Percentiles rank a stretch among this genome's conserved stretches.
Evolutionary conservation across 2,888 invertebrate species (phyloP).

Genomic region (Petrolisthes cinctipes): DNA sequence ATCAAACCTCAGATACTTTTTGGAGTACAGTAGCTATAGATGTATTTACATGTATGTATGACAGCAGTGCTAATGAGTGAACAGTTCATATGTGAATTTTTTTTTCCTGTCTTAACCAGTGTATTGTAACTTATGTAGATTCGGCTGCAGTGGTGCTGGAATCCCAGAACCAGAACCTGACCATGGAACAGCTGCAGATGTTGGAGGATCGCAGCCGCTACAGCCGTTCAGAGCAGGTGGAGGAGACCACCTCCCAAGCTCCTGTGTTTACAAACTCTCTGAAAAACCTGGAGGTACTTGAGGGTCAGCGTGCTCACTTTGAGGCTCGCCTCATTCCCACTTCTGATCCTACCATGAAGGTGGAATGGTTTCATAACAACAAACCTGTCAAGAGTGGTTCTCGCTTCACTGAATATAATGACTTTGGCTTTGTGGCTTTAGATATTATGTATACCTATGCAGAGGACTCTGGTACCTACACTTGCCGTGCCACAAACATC

Average conservation of each 20-base stretch:
- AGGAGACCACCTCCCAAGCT: slow-evolving; percentile 88
- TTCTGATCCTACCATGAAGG: slow-evolving; percentile 91
- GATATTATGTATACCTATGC: slow-evolving; percentile 96
- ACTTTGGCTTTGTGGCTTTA: slow-evolving; percentile 96
- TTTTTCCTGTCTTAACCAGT: not conserved
- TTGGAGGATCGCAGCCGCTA: slow-evolving; percentile 87
- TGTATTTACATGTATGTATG: not conserved
- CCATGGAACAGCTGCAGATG: slow-evolving; percentile 89
- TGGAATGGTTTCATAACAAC: slow-evolving; percentile 96
- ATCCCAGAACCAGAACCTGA: slow-evolving; percentile 58
- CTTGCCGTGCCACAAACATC: slow-evolving; percentile 91
- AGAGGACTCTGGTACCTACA: slow-evolving; percentile 96
- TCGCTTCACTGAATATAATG: slow-evolving; percentile 90
- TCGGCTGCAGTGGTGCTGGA: slow-evolving; percentile 59
- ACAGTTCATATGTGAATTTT: not conserved
- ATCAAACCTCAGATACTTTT: not conserved
- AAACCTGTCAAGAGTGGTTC: slow-evolving; percentile 85
- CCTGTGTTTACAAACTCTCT: slow-evolving; percentile 93
- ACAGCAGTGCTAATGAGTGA: not conserved
- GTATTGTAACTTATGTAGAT: slow-evolving; percentile 39
- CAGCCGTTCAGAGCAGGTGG: slow-evolving; percentile 80
- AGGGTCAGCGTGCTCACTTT: slow-evolving; percentile 94
- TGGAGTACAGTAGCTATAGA: not conserved
- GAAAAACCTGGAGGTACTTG: slow-evolving; percentile 91
- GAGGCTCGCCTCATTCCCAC: slow-evolving; percentile 94